These are phyloP conservation scores for Drosophila pseudoananassae DNA, from an alignment of 1,140 invertebrate species.

Conservation along the genomic window DNA sequence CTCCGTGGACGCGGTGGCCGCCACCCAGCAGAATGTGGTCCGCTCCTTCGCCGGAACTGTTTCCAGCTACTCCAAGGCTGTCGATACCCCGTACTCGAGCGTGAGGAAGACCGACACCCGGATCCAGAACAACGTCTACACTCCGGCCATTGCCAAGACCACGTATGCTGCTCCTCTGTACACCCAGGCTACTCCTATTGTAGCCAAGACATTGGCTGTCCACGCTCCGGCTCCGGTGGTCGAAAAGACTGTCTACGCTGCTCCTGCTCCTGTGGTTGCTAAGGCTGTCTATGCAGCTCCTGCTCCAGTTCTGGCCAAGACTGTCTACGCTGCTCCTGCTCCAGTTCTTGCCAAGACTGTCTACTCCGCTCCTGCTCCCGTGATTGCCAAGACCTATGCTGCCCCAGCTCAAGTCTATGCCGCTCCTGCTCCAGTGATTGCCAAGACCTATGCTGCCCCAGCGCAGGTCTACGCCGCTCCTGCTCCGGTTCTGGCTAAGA, in stretches of 20 bases:
- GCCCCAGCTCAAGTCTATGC: conserved; percentile 29
- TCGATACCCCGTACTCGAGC: conserved; percentile 87
- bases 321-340: conserved; percentile 24
- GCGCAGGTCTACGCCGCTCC: conserved; percentile 36
- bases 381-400: conserved; percentile 52
- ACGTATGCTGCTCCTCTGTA: conserved; percentile 66
- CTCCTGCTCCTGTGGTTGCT: conserved; percentile 22
- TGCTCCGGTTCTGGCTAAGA: conserved; percentile 26
- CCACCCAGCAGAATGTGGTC: conserved; percentile 86
- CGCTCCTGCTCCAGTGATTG: conserved; percentile 45
- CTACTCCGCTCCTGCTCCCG: conserved; percentile 73
- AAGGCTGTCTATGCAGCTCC: conserved; percentile 84
- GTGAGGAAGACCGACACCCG: conserved; percentile 87
- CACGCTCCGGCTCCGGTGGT: conserved; percentile 30
- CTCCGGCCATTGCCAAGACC: conserved; percentile 73
- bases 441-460: conserved; percentile 49
- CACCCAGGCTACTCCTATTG: conserved; percentile 65
- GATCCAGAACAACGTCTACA: conserved; percentile 80
- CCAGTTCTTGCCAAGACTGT: conserved; percentile 64
- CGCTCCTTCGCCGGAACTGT: conserved; percentile 86
- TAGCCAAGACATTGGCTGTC: conserved; percentile 47
- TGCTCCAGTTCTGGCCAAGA: conserved; percentile 67
- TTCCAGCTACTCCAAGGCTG: conserved; percentile 87
- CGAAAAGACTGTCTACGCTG: conserved; percentile 38
- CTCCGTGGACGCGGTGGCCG: conserved; percentile 84